Conservation (phyloP, 2,797 vertebrate genomes). For the Buphagus erythrorhynchus region DNA sequence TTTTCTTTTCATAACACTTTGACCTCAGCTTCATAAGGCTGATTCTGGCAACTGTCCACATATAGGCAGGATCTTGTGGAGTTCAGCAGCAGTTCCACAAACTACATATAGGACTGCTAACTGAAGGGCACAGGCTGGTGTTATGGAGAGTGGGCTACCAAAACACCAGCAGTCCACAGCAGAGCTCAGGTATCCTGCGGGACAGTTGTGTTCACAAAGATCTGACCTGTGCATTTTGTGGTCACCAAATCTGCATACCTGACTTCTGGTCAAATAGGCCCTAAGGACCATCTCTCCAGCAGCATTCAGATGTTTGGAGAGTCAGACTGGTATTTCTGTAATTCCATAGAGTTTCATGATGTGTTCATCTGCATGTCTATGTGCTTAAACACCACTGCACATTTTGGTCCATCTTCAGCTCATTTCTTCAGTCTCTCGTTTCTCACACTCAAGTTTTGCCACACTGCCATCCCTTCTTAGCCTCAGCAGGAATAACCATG, state of each 20-base stretch:
- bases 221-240: accelerated
- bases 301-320: background rate
- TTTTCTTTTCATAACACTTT: background rate
- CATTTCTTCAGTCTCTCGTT: background rate
- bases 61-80: background rate
- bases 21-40: background rate
- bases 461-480: accelerated
- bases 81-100: background rate
- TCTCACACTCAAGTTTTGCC: background rate
- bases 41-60: background rate
- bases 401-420: background rate
- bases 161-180: background rate
- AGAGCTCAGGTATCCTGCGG: background rate
- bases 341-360: background rate
- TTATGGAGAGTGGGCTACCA: background rate
- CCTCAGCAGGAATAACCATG: background rate
- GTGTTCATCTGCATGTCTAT: background rate
- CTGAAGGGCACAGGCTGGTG: background rate
- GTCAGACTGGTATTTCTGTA: background rate
- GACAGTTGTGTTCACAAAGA: accelerated
- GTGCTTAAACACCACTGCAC: background rate
- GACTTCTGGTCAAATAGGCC: background rate
- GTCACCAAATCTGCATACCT: background rate
- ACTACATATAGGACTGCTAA: accelerated
- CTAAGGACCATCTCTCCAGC: background rate